Percentiles rank a stretch among this genome's conserved stretches.
phyloP scores from a whole-genome alignment of 2,888 invertebrate genomes.

The Chorisops tibialis region DNA sequence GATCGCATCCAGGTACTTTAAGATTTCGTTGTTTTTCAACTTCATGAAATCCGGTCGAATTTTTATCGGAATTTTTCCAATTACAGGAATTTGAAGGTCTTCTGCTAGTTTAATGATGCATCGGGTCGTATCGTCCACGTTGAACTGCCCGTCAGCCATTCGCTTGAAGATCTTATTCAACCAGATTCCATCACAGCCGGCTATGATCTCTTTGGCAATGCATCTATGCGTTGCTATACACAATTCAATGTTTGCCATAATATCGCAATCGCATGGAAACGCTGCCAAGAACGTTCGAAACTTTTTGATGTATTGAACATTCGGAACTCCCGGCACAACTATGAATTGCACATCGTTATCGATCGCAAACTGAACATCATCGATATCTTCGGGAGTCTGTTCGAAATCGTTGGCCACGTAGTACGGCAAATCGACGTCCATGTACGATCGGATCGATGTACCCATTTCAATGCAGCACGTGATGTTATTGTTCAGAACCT shows the following conservation, averaged over 20 bases:
- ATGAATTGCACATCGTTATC: slow-evolving; percentile 42
- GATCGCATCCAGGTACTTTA: slow-evolving; percentile 45
- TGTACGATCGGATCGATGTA: slow-evolving; percentile 44
- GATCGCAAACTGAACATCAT: slow-evolving; percentile 41
- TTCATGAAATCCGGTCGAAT: slow-evolving; percentile 46
- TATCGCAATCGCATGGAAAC: not conserved
- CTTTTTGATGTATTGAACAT: not conserved
- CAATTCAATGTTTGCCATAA: not conserved
- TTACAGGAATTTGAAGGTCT: slow-evolving; percentile 42
- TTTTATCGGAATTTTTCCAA: slow-evolving; percentile 46
- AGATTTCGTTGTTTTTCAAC: slow-evolving; percentile 43
- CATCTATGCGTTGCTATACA: slow-evolving; percentile 5
- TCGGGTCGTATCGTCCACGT: slow-evolving; percentile 32
- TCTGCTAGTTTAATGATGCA: slow-evolving; percentile 41
- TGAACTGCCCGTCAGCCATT: slow-evolving; percentile 33
- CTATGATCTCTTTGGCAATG: slow-evolving; percentile 39
- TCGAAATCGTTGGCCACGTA: slow-evolving; percentile 32
- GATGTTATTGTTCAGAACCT: slow-evolving; percentile 37
- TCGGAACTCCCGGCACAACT: slow-evolving; percentile 37
- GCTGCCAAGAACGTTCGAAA: not conserved
- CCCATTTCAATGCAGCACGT: slow-evolving; percentile 41
- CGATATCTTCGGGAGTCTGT: slow-evolving; percentile 36
- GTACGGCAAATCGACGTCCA: slow-evolving; percentile 44
- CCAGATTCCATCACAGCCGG: slow-evolving; percentile 44
- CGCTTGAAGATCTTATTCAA: slow-evolving; percentile 40